Evolutionary conservation across 1,140 invertebrate genomes (phyloP).

Genomic region (Caenorhabditis latens): DNA sequence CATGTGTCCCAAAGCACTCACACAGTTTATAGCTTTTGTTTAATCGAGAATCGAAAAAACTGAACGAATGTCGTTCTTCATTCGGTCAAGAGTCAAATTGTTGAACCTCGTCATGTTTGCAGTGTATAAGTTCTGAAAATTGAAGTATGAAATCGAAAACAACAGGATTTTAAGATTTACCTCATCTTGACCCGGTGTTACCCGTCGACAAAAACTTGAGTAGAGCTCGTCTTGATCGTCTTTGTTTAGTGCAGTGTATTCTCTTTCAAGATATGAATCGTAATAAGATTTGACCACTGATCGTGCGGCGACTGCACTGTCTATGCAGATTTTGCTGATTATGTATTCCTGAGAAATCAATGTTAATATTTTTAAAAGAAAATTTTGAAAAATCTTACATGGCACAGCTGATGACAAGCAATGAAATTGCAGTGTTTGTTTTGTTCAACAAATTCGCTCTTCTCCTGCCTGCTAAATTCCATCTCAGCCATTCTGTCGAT

Average conservation of each 20-base stretch:
- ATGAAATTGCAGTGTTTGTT: conserved; percentile 46
- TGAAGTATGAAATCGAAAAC: not conserved
- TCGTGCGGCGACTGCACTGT: conserved; percentile 1
- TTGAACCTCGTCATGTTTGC: conserved; percentile 39
- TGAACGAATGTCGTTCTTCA: conserved; percentile 51
- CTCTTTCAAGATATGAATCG: conserved; percentile 16
- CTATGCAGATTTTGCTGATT: conserved; percentile 34
- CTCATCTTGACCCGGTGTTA: conserved; percentile 39
- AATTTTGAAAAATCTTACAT: not conserved
- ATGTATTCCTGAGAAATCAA: conserved; percentile 18
- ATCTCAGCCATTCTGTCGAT: conserved; percentile 29
- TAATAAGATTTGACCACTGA: conserved; percentile 37
- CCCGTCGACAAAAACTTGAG: conserved; percentile 41
- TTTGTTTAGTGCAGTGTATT: conserved; percentile 32
- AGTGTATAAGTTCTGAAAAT: conserved; percentile 4
- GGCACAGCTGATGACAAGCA: conserved; percentile 20
- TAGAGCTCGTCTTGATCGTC: conserved; percentile 44
- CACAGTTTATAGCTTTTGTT: conserved; percentile 21
- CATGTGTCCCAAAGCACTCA: conserved; percentile 30
- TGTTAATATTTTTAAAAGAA: not conserved
- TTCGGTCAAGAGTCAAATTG: conserved; percentile 48
- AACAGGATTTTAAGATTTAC: not conserved
- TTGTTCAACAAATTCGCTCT: conserved; percentile 32
- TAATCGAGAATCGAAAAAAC: conserved; percentile 35
- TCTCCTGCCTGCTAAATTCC: conserved; percentile 26